Conservation (phyloP, 2,888 invertebrate species). For the Nowickia ferox region DNA sequence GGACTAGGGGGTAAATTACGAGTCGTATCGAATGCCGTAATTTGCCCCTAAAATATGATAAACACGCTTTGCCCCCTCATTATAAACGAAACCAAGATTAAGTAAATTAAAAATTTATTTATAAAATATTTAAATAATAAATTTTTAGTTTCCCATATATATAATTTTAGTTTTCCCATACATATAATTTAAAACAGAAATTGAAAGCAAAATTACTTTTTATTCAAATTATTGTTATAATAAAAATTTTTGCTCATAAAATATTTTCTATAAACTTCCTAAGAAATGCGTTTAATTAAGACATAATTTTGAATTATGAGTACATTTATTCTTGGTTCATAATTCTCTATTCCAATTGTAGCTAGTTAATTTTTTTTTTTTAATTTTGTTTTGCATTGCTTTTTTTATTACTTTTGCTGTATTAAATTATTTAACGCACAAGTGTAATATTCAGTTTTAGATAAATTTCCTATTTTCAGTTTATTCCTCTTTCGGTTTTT, state of each 20-base stretch:
- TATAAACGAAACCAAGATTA: no score
- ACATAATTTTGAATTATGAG: neutral
- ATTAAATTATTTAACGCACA: slow-evolving; percentile 35
- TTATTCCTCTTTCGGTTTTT: neutral
- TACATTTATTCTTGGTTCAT: slow-evolving; percentile 45
- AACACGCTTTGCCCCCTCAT: no score
- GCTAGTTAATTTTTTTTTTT: slow-evolving; percentile 19
- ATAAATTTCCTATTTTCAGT: neutral
- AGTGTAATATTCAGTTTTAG: slow-evolving; percentile 33
- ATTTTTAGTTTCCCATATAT: no score
- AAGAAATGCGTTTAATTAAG: slow-evolving; percentile 40
- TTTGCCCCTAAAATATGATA: no score
- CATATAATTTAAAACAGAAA: no score
- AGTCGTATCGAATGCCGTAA: no score
- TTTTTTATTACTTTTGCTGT: slow-evolving; percentile 47
- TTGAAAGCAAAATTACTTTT: neutral
- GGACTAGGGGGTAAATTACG: no score
- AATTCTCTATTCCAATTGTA: slow-evolving; percentile 44
- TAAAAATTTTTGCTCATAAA: neutral
- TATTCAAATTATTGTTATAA: neutral
- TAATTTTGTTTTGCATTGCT: slow-evolving; percentile 14
- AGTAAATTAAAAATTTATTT: no score
- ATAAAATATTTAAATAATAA: no score
- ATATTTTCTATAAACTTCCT: slow-evolving; percentile 38
- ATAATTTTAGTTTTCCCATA: no score